Evolutionary conservation across 2,888 invertebrate species (phyloP), one percentile per base, ranked within the genome.

Genomic region (Seira ritae): DNA sequence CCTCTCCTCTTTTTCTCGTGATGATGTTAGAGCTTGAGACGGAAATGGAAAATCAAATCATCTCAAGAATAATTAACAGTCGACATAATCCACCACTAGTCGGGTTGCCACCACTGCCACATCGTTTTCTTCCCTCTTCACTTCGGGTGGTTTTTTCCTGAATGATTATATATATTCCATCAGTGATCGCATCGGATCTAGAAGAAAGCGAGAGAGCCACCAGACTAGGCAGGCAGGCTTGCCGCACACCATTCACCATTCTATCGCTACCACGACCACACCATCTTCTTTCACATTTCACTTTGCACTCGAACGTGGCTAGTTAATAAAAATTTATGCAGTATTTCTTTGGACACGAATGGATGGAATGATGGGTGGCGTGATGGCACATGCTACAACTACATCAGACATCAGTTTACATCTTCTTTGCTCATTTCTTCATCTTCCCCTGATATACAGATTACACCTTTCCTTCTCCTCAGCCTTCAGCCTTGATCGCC

Each of bases 21-120:
- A 31, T 3, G 37, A 67, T 50, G 17, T 70, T n/a, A n/a, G n/a
- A 20, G 60, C 76, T 84, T 84, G 77, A 83, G 84, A 74, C 84
- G 85, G 85, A 83, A 85, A 85, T 85, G 84, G 85, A 69, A 85
- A 85, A 85, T 85, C 85, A 85, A 85, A 85, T 85, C 85, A 85
- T 83, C 85, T 85, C 85, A 84, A 85, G 85, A 85, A 85, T 85
- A 85, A 85, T 85, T 85, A 85, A 85, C 83, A 85, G 85, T 65
- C 80, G 84, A 85, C 85, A 84, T 85, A 85, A 85, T 85, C 85
- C 85, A 85, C 85, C 85, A 77, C 85, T 84, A 84, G 72, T 79
- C 74, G 84, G 86, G 82, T 75, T 84, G 80, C 80, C 76, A 82
- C 84, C 62, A 82, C 77, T 75, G 78, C 85, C 79, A 79, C 79